phyloP scores from a whole-genome alignment of 2,797 vertebrate species.

The Enteromius thamalakanensis region DNA sequence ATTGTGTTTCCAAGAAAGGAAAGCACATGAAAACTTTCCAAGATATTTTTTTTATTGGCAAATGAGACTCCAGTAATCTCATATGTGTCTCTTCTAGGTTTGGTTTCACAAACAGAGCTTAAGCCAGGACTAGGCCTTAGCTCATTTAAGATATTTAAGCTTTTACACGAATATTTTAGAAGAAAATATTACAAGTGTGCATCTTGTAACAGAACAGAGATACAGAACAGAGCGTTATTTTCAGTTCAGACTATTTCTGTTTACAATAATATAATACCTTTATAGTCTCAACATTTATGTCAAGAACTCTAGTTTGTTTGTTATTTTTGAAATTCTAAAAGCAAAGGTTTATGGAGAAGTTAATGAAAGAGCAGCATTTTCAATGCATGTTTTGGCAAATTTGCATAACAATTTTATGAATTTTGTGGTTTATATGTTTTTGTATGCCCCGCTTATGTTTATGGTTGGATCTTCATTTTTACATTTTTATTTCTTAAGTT shows the following conservation, averaged over 20 bases:
- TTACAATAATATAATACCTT: too few species aligned
- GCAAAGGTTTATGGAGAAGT: not conserved
- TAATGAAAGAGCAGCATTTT: not conserved
- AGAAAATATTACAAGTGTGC: too few species aligned
- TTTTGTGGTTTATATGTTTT: not conserved
- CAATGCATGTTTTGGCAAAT: not conserved
- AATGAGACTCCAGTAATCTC: not conserved
- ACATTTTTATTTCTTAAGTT: not conserved
- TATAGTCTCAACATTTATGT: too few species aligned
- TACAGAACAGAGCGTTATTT: too few species aligned
- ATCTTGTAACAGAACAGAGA: too few species aligned
- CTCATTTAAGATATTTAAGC: too few species aligned
- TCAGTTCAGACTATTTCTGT: too few species aligned
- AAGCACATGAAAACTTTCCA: not conserved
- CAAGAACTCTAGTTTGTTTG: not conserved
- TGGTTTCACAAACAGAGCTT: not conserved
- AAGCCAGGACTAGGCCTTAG: too few species aligned
- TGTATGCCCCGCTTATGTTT: not conserved
- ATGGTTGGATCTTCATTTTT: not conserved
- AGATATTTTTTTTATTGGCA: not conserved
- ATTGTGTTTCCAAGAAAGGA: constrained; percentile 14
- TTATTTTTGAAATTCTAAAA: not conserved
- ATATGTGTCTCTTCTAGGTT: not conserved
- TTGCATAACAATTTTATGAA: not conserved
- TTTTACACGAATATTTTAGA: too few species aligned